Base-by-base conservation (phyloP, 2,113 vertebrate species). In the Blennius ocellaris region DNA sequence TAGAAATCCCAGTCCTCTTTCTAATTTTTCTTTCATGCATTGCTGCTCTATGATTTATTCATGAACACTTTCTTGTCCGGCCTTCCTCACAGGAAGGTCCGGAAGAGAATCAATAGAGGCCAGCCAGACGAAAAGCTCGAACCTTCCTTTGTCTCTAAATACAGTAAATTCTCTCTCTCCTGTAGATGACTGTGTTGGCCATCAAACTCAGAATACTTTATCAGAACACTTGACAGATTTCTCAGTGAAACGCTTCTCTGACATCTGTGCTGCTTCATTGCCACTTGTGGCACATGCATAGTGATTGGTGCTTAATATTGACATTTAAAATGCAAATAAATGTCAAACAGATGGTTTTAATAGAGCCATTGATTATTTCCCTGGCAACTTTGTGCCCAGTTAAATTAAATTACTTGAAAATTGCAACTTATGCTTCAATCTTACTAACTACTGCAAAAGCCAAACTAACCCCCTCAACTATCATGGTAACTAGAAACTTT, bases 21-120 rank as follows among this genome's bases (percentile, higher is more conserved):
- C 82, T 2, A 56, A 50, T 68, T 58, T 77, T 76, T 63, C 58
- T 71, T 61, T 81, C 67, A 83, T 43, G 73, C 80, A 69, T 82
- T 81, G 72, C 60, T 78, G 68, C 73, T 15, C 71, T 58, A 82
- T 89, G 80, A 86, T 86, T 90, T 88, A 91, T 91, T 92, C 87
- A 90, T 82, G 77, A 57, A 55, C 44, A 7, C 74, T 52, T 14
- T 73, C 69, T 68, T 76, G 54, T 74, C 37, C 44, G 67, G 67
- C 17, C 54, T 53, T 63, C 43, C 79, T 89, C 81, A 64, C 21
- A 58, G 78, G 61, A 84, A 79, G 17, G 48, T 58, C 58, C 15
- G 17, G 68, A 60, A 67, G 56, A 78, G 72, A 80, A 89, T 90
- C 84, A 66, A 88, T 88, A 64, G 47, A 74, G 21, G 54, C 57